Base-by-base conservation (phyloP, 1,140 invertebrate species). In the Tachypleus tridentatus region DNA sequence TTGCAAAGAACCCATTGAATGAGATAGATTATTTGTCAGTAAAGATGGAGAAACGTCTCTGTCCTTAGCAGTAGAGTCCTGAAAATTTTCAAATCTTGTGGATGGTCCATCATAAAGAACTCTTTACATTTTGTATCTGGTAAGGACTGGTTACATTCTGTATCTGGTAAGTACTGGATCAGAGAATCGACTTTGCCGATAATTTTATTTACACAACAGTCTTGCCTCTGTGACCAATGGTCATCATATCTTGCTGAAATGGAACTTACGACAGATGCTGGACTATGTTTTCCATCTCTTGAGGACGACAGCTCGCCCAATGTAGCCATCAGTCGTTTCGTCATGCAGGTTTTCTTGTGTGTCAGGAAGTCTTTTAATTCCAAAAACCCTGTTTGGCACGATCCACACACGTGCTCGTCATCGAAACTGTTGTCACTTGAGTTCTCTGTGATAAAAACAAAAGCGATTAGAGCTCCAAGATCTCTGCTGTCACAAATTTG, bases 1-100 rank as follows among this genome's bases (percentile, higher is more conserved):
- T 75, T 95, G 91, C 59, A 96, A 80, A 4, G 89, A 91, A 49
- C 95, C 90, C 61, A 80, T 80, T 47, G 72, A 91, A 64, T 74
- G 70, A 8, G 73, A 68, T 10, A 75, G 51, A 56, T 66, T 29
- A 61, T 57, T 10, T 29, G 29, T 63, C 58, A 10, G 57, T 47
- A 3, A 10, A 3, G 50, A 9, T 61, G 29, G 29, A 29, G 29
- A 29, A 29, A 29, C 29, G 29, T 29, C 29, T 29, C 29, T 29
- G 29, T 29, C 29, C 29, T 29, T 29, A 29, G 29, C 29, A 29
- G 29, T 29, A 29, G 29, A 29, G 2, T 29, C 29, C 29, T 29
- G 29, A 29, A 29, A 29, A 1, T 29, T 29, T 29, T 29, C 29
- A 29, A 29, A 29, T 29, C 29, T 29, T 29, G 29, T 29, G 29